Conservation (phyloP, 1,140 invertebrate genomes). For the Maconellicoccus hirsutus region DNA sequence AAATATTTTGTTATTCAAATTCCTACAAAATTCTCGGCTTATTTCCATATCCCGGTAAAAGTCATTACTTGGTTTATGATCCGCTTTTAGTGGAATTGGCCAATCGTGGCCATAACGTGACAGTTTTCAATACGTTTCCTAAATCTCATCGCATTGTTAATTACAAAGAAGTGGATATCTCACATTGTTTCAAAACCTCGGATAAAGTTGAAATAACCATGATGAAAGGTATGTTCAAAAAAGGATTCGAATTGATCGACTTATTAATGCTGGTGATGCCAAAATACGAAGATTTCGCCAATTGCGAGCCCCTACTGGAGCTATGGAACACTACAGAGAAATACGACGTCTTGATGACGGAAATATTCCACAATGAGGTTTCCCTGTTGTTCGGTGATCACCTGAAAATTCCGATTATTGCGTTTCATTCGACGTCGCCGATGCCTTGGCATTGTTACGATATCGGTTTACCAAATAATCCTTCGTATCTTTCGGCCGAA, state of each 20-base stretch:
- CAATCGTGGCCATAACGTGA: constrained; percentile 32
- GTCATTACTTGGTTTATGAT: constrained; percentile 35
- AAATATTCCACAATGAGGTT: constrained; percentile 30
- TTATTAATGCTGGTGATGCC: neutral
- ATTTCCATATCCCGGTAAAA: constrained; percentile 32
- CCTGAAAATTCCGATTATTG: constrained; percentile 41
- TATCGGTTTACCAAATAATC: constrained; percentile 25
- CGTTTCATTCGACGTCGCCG: constrained; percentile 40
- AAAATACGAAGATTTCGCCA: neutral
- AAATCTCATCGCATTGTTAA: constrained; percentile 38
- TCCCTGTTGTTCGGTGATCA: constrained; percentile 31
- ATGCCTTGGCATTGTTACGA: constrained; percentile 46
- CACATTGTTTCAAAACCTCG: constrained; percentile 22
- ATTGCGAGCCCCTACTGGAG: neutral
- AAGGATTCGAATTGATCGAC: neutral
- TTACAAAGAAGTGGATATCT: constrained; percentile 38
- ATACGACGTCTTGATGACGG: constrained; percentile 33
- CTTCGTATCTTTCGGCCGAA: constrained; percentile 2
- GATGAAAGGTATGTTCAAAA: neutral
- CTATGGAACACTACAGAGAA: neutral
- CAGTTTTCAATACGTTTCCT: constrained; percentile 36
- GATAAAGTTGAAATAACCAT: neutral
- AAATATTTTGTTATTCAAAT: too few species aligned
- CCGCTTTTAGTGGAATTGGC: constrained; percentile 32
- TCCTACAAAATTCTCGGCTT: constrained; percentile 31